Evolutionary conservation across 1,140 invertebrate species (phyloP).

Genomic region (Drosophila jambulina): DNA sequence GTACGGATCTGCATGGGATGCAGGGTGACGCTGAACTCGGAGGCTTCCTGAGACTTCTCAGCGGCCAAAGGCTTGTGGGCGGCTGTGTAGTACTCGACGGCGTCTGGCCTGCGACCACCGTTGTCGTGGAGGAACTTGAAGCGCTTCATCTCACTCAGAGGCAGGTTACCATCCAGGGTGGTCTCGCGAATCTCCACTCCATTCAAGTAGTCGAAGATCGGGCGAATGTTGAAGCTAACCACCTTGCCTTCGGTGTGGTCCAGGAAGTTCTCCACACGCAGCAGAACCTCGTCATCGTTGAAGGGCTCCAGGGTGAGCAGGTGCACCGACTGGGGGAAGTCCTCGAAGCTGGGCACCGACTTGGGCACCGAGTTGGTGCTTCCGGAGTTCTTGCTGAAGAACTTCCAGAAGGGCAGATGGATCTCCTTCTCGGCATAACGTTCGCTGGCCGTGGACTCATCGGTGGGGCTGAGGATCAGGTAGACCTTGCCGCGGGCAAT

Average conservation of each 20-base stretch:
- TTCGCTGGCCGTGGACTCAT: slow-evolving; percentile 43
- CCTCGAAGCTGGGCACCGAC: slow-evolving; percentile 54
- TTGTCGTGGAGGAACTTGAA: slow-evolving; percentile 73
- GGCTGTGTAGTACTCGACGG: slow-evolving; percentile 34
- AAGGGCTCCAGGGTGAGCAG: slow-evolving; percentile 95
- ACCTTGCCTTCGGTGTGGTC: slow-evolving; percentile 90
- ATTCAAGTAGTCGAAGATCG: slow-evolving; percentile 58
- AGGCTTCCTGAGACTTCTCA: slow-evolving; percentile 47
- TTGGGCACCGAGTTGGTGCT: slow-evolving; percentile 67
- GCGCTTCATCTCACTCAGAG: slow-evolving; percentile 58
- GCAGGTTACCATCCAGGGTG: slow-evolving; percentile 72
- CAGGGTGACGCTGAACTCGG: slow-evolving; percentile 70
- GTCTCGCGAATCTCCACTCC: slow-evolving; percentile 70
- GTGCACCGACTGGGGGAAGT: slow-evolving; percentile 90
- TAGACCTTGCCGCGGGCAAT: slow-evolving; percentile 93
- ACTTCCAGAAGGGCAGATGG: slow-evolving; percentile 73
- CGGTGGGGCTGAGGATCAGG: slow-evolving; percentile 86
- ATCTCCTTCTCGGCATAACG: slow-evolving; percentile 65
- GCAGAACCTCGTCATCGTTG: slow-evolving; percentile 88
- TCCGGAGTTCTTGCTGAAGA: slow-evolving; percentile 78
- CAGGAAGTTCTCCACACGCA: slow-evolving; percentile 95
- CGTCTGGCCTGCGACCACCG: slow-evolving; percentile 27
- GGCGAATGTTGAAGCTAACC: slow-evolving; percentile 67
- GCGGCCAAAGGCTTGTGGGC: slow-evolving; percentile 44
- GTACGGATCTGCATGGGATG: slow-evolving; percentile 80